A percentile compares a stretch with the other conserved stretches of the same genome.
Conservation (phyloP, 2,888 invertebrate species). For the Tetheella fluctuosa region DNA sequence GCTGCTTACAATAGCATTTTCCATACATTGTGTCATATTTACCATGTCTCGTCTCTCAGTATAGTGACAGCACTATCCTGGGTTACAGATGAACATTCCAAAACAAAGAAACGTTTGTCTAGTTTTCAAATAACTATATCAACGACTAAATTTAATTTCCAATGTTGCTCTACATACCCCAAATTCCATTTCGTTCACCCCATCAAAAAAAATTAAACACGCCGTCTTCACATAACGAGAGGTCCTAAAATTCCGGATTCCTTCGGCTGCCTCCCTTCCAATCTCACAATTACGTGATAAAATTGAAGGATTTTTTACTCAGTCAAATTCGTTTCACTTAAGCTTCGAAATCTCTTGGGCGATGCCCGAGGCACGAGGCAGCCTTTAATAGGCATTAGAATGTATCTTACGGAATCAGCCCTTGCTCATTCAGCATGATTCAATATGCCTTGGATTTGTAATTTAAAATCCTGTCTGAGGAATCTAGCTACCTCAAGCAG, state of each 20-base stretch:
- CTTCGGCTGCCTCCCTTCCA: constrained; percentile 35
- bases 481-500: constrained; percentile 1
- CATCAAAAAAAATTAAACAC: constrained; percentile 34
- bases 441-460: constrained; percentile 40
- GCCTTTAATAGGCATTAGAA: constrained; percentile 47
- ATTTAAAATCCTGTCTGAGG: constrained; percentile 27
- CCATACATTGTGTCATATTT: too few species aligned
- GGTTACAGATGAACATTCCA: too few species aligned
- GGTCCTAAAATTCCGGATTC: constrained; percentile 29
- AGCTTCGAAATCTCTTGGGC: constrained; percentile 52
- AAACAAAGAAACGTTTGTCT: too few species aligned
- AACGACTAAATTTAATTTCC: not conserved
- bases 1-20: too few species aligned
- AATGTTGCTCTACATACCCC: not conserved
- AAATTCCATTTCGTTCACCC: constrained; percentile 5
- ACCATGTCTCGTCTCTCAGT: too few species aligned
- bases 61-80: too few species aligned
- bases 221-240: constrained; percentile 25
- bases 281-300: constrained; percentile 65
- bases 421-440: constrained; percentile 40
- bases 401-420: constrained; percentile 45
- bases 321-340: constrained; percentile 63
- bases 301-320: constrained; percentile 63
- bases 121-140: not conserved
- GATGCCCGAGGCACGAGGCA: constrained; percentile 40